A percentile compares a stretch with the other conserved stretches of the same genome.
These are phyloP conservation scores for Steinernema scapterisci DNA, from an alignment of 2,888 invertebrate species.

Conservation along the genomic window DNA sequence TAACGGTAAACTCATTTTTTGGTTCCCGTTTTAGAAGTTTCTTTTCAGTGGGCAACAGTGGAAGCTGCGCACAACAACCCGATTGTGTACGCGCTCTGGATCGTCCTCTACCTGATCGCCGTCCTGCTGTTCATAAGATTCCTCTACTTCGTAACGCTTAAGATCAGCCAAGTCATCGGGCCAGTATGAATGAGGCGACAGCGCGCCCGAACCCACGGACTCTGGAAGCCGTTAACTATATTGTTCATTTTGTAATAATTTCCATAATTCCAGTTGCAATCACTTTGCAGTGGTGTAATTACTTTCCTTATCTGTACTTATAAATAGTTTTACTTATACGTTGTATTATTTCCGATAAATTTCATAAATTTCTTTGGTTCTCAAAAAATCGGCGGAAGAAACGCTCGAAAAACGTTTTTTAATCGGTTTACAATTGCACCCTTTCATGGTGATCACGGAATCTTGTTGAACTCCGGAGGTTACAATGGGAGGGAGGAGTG, in stretches of 20 bases:
- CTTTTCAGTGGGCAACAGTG: not conserved
- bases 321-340: conserved; percentile 1
- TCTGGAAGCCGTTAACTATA: not conserved
- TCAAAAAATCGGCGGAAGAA: not conserved
- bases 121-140: conserved; percentile 34
- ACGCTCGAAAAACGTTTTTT: too few species aligned
- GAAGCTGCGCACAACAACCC: not conserved
- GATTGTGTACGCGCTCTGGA: conserved; percentile 10
- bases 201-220: too few species aligned
- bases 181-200: conserved; percentile 36
- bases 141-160: conserved; percentile 41
- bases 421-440: too few species aligned
- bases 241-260: conserved; percentile 20
- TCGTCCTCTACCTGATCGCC: conserved; percentile 24
- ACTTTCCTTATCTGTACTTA: conserved; percentile 18
- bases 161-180: conserved; percentile 48
- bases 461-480: too few species aligned
- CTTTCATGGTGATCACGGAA: too few species aligned
- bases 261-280: conserved; percentile 15
- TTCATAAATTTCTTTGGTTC: not conserved
- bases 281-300: not conserved
- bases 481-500: too few species aligned
- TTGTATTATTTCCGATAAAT: not conserved
- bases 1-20: conserved; percentile 21
- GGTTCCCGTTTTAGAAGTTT: not conserved